Evolutionary conservation across 1,140 invertebrate genomes (phyloP).

Genomic region (Tetragnatha versicolor): DNA sequence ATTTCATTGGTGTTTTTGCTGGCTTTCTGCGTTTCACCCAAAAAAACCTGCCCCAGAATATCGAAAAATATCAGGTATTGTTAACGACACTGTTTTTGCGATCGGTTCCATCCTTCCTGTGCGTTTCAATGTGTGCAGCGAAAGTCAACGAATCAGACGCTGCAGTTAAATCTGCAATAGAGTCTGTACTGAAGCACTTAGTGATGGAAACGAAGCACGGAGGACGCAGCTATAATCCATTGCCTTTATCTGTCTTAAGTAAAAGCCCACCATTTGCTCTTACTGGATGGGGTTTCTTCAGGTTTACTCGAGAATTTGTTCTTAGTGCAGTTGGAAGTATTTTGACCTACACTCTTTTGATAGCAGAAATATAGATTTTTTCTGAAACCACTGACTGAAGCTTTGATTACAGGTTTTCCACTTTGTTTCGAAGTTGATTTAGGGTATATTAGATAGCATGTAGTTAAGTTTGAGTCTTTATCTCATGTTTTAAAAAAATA

Average conservation of each 20-base stretch:
- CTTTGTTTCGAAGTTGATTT: no score
- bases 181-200: neutral
- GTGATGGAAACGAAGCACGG: neutral
- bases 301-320: neutral
- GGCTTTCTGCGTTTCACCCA: neutral
- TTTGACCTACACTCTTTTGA: neutral
- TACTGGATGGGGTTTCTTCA: neutral
- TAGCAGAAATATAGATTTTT: no score
- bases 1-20: neutral
- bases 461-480: no score
- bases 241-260: neutral
- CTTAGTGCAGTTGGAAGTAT: neutral
- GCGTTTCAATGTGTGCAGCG: no score
- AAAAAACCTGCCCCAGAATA: neutral
- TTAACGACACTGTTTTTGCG: neutral
- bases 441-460: no score
- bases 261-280: neutral
- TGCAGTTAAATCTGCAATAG: neutral
- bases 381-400: no score
- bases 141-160: neutral
- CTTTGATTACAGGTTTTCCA: no score
- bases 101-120: no score
- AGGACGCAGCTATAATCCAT: neutral
- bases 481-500: no score
- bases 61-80: no score